phyloP scores from a whole-genome alignment of 2,113 vertebrate species.

The Seriola rivoliana region DNA sequence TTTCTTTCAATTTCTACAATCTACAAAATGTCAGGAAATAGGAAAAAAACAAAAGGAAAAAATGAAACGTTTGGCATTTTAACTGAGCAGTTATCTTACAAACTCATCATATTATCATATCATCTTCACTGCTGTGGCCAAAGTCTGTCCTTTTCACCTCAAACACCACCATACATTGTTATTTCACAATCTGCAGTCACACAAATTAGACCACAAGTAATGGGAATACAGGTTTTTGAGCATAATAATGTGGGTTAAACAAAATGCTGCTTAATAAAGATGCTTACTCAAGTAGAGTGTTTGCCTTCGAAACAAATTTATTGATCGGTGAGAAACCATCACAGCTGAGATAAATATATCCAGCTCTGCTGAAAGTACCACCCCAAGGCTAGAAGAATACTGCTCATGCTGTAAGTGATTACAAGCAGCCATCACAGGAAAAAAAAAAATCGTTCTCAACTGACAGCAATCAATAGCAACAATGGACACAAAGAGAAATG shows the following conservation, averaged over 20 bases:
- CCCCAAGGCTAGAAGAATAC: constrained; percentile 36
- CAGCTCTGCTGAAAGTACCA: constrained; percentile 25
- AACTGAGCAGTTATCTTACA: too few species aligned
- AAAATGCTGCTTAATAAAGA: constrained; percentile 15
- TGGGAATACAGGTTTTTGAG: background rate
- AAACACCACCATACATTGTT: background rate
- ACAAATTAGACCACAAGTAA: background rate
- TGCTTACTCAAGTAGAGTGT: background rate
- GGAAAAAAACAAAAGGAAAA: too few species aligned
- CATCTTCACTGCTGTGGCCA: too few species aligned
- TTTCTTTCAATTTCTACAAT: too few species aligned
- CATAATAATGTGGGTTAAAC: background rate
- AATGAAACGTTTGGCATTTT: too few species aligned
- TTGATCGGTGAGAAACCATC: constrained; percentile 24
- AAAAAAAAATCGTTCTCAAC: constrained; percentile 66
- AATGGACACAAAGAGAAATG: constrained; percentile 54
- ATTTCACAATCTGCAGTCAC: too few species aligned
- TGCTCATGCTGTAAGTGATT: constrained; percentile 59
- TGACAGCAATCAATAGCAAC: constrained; percentile 77
- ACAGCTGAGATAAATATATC: constrained; percentile 13
- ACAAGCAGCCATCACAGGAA: constrained; percentile 49
- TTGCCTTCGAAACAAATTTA: constrained; percentile 14
- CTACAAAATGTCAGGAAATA: background rate
- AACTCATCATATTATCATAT: background rate
- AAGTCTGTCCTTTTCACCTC: background rate